Percentiles rank a stretch among this genome's conserved stretches.
phyloP scores from a whole-genome alignment of 2,888 invertebrate species.

The Drosophila heteroneura region DNA sequence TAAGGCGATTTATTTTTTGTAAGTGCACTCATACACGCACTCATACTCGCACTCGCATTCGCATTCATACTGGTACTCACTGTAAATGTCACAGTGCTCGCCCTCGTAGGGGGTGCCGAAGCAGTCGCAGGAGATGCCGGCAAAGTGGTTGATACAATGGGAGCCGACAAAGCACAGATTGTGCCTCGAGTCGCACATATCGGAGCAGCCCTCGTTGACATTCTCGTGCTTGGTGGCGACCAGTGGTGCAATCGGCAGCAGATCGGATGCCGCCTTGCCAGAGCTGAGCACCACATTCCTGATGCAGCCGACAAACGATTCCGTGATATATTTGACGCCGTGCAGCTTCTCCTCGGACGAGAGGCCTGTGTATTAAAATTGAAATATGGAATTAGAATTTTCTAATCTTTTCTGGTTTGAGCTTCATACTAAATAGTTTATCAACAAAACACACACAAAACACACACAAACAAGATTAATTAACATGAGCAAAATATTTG shows the following conservation, averaged over 20 bases:
- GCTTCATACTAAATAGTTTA: constrained; percentile 45
- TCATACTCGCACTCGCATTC: not conserved
- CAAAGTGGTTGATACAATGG: constrained; percentile 96
- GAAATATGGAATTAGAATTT: constrained; percentile 17
- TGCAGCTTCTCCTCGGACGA: constrained; percentile 95
- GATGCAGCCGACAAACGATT: constrained; percentile 96
- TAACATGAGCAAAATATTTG: constrained; percentile 70
- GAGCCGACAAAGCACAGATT: constrained; percentile 95
- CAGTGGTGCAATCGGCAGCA: constrained; percentile 92
- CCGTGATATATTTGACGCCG: constrained; percentile 96
- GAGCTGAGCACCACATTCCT: constrained; percentile 94
- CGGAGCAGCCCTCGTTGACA: constrained; percentile 94
- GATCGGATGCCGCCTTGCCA: constrained; percentile 93
- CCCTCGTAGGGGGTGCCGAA: constrained; percentile 97
- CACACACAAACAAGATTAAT: constrained; percentile 73
- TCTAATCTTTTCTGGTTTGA: constrained; percentile 3
- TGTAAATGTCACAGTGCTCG: constrained; percentile 95
- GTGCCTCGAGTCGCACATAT: constrained; percentile 92
- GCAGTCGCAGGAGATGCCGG: constrained; percentile 95
- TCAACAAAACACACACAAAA: constrained; percentile 33
- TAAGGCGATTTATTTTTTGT: not conserved
- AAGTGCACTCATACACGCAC: not conserved
- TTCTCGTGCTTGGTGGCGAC: constrained; percentile 96
- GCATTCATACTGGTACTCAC: constrained; percentile 86
- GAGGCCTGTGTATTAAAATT: constrained; percentile 87